Evolutionary conservation across 2,797 vertebrate species (phyloP), one percentile per base, ranked within the genome.

Genomic region (Anguilla marmorata): DNA sequence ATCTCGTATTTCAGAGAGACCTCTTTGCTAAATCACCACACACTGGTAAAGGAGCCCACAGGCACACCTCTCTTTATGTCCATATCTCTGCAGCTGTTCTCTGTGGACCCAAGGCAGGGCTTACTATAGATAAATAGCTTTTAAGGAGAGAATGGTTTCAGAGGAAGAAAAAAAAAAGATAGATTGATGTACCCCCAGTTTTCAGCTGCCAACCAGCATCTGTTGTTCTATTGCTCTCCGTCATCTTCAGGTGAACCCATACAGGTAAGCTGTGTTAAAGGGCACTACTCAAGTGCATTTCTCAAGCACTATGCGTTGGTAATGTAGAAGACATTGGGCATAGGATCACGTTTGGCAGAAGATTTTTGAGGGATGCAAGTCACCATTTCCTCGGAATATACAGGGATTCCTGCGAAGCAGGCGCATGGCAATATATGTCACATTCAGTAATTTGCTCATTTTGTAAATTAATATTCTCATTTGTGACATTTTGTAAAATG

Each of bases 141-240:
- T 60, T 30, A 85, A 60, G 50, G 84, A 58, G 56, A 60, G 84
- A 85, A 85, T 85, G 52, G 33, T n/a, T 85, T 54, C 84, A 41
- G 74, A 79, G 33, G 3, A 79, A 76, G 72, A 79, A 37, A 45
- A 79, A 79, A 41, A 45, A 41, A 79, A 3, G 33, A 37, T 79
- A 37, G 74, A 79, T 37, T 79, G 74, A 79, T 41, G 45, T 41
- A 79, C 74, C 74, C 16, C 16, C 37, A 21, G 33, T 41, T 79
- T 79, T 79, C 37, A 19, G 74, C 37, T 79, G 74, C 30, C 37
- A 45, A 19, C 12, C 33, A 45, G 7, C 14, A 6, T 41, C 74
- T 79, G 12, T 41, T 37, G 33, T 19, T 45, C 37, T 41, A 37
- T 41, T 3, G 33, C 16, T 45, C 37, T 79, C 16, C 74, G 14